Evolutionary conservation across 2,888 invertebrate genomes (phyloP).

Genomic region (Caenorhabditis virilis): DNA sequence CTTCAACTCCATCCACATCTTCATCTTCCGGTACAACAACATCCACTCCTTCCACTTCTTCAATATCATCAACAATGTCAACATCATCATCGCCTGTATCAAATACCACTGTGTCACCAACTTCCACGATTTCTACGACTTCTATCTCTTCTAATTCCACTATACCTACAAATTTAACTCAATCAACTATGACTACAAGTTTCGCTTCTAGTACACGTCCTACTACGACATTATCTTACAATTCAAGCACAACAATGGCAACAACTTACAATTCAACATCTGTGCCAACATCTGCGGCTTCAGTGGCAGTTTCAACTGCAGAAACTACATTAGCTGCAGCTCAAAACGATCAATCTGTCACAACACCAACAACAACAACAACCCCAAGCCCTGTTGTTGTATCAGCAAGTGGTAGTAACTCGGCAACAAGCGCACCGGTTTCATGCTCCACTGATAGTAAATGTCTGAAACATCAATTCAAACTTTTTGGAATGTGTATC

Average conservation of each 20-base stretch:
- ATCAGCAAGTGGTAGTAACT: neutral
- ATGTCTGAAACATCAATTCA: conserved; percentile 34
- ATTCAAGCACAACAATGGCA: neutral
- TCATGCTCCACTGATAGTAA: neutral
- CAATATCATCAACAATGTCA: conserved; percentile 8
- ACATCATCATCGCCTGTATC: neutral
- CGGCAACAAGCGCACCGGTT: neutral
- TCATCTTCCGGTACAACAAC: conserved; percentile 13
- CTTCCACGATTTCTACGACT: neutral
- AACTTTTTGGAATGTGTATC: conserved; percentile 37
- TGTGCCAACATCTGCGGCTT: neutral
- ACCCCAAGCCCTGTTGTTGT: neutral
- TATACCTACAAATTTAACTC: neutral
- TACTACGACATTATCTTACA: neutral
- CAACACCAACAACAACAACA: neutral
- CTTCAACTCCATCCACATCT: conserved; percentile 4
- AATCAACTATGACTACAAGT: too few species aligned
- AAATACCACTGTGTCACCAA: too few species aligned
- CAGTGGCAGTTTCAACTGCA: too few species aligned
- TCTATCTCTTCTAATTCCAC: neutral
- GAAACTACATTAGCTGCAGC: conserved; percentile 8
- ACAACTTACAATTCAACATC: neutral
- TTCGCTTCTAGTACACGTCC: too few species aligned
- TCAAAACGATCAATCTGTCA: neutral
- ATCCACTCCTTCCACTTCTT: too few species aligned